A percentile compares a stretch with the other conserved stretches of the same genome.
These are phyloP conservation scores for Percopsis transmontana DNA, from an alignment of 2,113 vertebrate species.

Conservation along the genomic window DNA sequence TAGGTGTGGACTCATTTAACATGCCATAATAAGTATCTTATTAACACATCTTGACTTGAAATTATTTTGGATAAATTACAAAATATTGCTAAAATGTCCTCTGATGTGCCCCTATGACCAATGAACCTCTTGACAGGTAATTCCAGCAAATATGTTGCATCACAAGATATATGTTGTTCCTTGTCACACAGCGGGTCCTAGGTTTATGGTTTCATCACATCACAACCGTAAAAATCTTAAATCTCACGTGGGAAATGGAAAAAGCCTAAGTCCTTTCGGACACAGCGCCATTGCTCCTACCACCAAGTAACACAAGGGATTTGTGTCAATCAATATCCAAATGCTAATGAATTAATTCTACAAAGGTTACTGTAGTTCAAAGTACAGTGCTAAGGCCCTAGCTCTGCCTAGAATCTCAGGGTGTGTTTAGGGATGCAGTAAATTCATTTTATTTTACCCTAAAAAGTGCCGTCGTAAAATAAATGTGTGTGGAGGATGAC, in stretches of 20 bases:
- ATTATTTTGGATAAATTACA: no score
- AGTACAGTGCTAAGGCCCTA: not conserved
- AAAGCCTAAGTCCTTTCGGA: not conserved
- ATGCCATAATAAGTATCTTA: not conserved
- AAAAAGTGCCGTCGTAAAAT: constrained; percentile 12
- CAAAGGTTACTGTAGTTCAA: no score
- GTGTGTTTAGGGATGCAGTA: not conserved
- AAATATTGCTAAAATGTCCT: no score
- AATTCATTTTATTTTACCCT: constrained; percentile 8
- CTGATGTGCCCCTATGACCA: not conserved
- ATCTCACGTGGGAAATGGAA: not conserved
- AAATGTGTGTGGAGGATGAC: constrained; percentile 32
- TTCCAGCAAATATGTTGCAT: not conserved
- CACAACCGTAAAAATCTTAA: not conserved
- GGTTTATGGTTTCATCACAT: not conserved
- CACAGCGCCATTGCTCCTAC: not conserved
- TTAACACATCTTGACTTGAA: not conserved
- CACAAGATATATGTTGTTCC: not conserved
- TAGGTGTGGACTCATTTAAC: constrained; percentile 5
- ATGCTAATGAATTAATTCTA: no score
- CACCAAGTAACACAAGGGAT: not conserved
- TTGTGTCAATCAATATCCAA: no score
- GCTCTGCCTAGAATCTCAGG: not conserved
- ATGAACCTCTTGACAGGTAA: not conserved
- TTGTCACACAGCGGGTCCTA: not conserved